These are phyloP conservation scores for Hedya salicella DNA, from an alignment of 2,888 invertebrate genomes.

Conservation along the genomic window DNA sequence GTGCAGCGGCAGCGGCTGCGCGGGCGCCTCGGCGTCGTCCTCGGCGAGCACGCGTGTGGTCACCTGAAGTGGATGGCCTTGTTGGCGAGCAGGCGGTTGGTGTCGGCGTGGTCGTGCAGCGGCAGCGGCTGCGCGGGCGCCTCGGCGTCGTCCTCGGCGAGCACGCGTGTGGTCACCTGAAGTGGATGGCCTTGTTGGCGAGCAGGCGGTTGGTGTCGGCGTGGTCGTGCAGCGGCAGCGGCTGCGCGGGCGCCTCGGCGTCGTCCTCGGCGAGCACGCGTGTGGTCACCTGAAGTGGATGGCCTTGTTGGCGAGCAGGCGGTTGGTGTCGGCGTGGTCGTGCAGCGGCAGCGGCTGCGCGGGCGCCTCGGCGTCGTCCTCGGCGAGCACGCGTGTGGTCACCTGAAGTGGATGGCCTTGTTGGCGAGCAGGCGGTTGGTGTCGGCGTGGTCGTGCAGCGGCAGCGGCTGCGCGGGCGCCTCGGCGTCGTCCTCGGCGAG, in stretches of 20 bases:
- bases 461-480: no score
- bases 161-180: no score
- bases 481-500: constrained; percentile 64
- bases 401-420: constrained; percentile 52
- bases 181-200: constrained; percentile 68
- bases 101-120: constrained; percentile 90
- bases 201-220: constrained; percentile 91
- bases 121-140: constrained; percentile 86
- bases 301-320: no score
- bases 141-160: no score
- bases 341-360: no score
- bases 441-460: not conserved
- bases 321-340: no score
- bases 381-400: no score
- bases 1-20: constrained; percentile 89
- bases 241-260: no score
- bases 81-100: constrained; percentile 89
- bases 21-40: no score
- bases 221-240: constrained; percentile 85
- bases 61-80: constrained; percentile 76
- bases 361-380: constrained; percentile 70
- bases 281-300: constrained; percentile 49
- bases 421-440: not conserved
- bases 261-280: no score
- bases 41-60: no score